A percentile compares a stretch with the other conserved stretches of the same genome.
Conservation (phyloP, 2,888 invertebrate genomes). For the Periphyllus acericola region DNA sequence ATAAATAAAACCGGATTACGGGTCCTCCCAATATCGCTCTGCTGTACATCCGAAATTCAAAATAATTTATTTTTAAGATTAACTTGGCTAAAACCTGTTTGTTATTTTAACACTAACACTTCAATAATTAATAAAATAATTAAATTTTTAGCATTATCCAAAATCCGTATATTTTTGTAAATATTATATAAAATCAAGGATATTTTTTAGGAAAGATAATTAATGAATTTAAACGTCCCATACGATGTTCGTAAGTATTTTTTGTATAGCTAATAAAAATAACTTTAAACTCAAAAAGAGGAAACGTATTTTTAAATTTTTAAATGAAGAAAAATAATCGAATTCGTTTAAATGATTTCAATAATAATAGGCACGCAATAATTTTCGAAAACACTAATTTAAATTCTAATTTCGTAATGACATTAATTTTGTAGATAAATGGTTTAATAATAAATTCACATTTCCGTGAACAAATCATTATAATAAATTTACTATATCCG, state of each 20-base stretch:
- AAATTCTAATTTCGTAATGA: slow-evolving; percentile 16
- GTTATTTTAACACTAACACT: too few relatives aligned
- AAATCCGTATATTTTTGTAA: not conserved
- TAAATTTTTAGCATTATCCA: not conserved
- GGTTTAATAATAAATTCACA: too few relatives aligned
- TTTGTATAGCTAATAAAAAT: not conserved
- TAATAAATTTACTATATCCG: not conserved
- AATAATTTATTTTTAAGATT: not conserved
- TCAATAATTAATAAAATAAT: not conserved
- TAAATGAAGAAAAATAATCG: not conserved
- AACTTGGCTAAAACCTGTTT: not conserved
- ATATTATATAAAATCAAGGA: not conserved
- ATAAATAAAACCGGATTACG: not conserved
- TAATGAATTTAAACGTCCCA: not conserved
- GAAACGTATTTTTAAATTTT: not conserved
- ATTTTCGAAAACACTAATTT: slow-evolving; percentile 13
- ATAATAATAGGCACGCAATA: slow-evolving; percentile 11
- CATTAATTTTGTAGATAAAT: not conserved
- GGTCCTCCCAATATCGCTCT: not conserved
- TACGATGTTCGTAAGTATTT: not conserved
- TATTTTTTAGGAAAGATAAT: not conserved
- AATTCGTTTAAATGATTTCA: not conserved
- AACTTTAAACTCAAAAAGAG: too few relatives aligned
- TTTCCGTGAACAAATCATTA: not conserved
- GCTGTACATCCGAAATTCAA: not conserved